phyloP scores from a whole-genome alignment of 1,140 invertebrate species.

The Zaprionus nigranus region DNA sequence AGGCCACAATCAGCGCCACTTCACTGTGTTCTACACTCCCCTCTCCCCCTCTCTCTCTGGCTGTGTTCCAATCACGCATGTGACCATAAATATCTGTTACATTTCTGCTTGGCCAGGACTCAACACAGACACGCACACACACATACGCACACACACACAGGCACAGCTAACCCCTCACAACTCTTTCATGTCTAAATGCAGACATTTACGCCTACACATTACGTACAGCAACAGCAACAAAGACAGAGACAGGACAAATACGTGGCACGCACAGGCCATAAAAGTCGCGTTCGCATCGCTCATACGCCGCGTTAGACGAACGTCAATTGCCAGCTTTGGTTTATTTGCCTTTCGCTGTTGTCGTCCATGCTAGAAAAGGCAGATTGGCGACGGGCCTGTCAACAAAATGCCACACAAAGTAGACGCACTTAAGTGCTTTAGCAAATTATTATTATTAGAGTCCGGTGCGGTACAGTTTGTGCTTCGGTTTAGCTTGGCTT shows the following conservation, averaged over 20 bases:
- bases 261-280: slow-evolving; percentile 71
- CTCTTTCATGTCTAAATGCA: slow-evolving; percentile 67
- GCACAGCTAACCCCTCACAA: slow-evolving; percentile 35
- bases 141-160: not conserved
- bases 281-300: slow-evolving; percentile 71
- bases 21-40: not conserved
- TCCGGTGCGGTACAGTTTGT: slow-evolving; percentile 14
- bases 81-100: slow-evolving; percentile 45
- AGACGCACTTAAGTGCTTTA: slow-evolving; percentile 80
- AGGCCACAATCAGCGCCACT: slow-evolving; percentile 20
- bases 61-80: slow-evolving; percentile 62
- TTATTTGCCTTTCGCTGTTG: slow-evolving; percentile 48
- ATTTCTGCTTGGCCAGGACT: slow-evolving; percentile 11
- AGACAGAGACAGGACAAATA: slow-evolving; percentile 7
- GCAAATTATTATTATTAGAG: slow-evolving; percentile 81
- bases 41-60: not conserved
- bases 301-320: slow-evolving; percentile 69
- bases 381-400: slow-evolving; percentile 35
- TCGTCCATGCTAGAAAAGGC: not conserved
- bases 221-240: slow-evolving; percentile 40
- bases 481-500: not conserved
- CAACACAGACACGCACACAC: not conserved
- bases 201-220: slow-evolving; percentile 69
- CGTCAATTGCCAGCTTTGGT: slow-evolving; percentile 69
- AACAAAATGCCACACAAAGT: slow-evolving; percentile 62